Base-by-base conservation (phyloP, 2,888 invertebrate species). In the Lamproptera curius region DNA sequence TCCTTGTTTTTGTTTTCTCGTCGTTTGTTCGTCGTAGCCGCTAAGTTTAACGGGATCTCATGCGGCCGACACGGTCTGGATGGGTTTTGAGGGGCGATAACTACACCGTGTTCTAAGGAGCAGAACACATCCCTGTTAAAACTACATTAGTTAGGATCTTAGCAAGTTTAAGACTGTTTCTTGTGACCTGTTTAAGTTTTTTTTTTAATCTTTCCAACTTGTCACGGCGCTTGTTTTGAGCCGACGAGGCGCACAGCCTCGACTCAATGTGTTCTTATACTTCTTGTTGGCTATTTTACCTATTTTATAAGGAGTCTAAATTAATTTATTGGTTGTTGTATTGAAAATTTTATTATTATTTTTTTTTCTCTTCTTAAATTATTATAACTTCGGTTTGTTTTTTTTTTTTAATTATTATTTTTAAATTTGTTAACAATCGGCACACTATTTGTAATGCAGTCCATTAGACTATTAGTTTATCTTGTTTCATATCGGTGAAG, bases 281-380 rank as follows among this genome's bases (percentile, higher is more conserved):
- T 85, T 85, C 86, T 87, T 87, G 87, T 87, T 87, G 87, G 87
- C 84, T 81, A 85, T 86, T 73, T 84, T 85, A 85, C 86, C 86
- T 87, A 86, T 86, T 85, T 86, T 86, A 82, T 87, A 86, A 85
- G 87, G 76, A 75, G 76, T 76, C 86, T 81, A 87, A 87, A 87
- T 87, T 87, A 87, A 86, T 86, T 87, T 87, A 87, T 86, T 86
- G 87, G 87, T 87, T 87, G 84, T 87, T 87, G 76, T 76, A 84
- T 84, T 85, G 71, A 86, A 63, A 28, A 65, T 60, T 65, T 65
- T 63, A 57, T 59, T 31, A 28, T 28, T 28, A 28, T 28, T 31
- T 59, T 63, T 69, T n/a, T 73, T 73, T 71, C 70, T 65, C 76
- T 77, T 74, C 73, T 76, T 84, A 81, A 84, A 85, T 85, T 84